Evolutionary conservation across 2,113 vertebrate genomes (phyloP).

Genomic region (Catharus bicknelli): DNA sequence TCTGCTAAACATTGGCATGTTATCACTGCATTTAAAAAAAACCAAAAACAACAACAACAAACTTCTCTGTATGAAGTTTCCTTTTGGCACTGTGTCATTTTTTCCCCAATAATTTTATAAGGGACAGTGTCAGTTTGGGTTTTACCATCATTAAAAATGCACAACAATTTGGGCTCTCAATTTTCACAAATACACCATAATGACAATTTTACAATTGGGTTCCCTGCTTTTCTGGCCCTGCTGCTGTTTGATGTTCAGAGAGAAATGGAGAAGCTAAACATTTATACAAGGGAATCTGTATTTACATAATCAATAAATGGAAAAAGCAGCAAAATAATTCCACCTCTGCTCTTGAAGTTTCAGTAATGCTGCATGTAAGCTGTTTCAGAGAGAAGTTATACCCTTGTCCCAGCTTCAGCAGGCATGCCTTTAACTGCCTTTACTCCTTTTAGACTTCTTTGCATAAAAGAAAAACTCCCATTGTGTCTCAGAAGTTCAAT

Average conservation of each 20-base stretch:
- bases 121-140: background rate
- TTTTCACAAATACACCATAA: background rate
- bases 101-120: background rate
- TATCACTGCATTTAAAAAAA: background rate
- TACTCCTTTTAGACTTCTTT: background rate
- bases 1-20: background rate
- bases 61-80: background rate
- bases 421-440: background rate
- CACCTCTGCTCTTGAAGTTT: slow-evolving; percentile 9
- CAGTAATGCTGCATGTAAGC: background rate
- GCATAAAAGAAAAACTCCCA: background rate
- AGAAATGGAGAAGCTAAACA: slow-evolving; percentile 28
- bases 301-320: slow-evolving; percentile 51
- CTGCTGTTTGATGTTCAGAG: slow-evolving; percentile 32
- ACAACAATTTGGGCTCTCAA: background rate
- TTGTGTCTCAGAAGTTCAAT: slow-evolving; percentile 13
- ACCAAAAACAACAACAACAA: background rate
- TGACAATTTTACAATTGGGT: background rate
- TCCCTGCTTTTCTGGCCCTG: slow-evolving; percentile 5
- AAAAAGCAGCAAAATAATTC: slow-evolving; percentile 23
- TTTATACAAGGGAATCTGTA: slow-evolving; percentile 28
- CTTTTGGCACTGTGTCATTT: background rate
- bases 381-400: slow-evolving; percentile 15
- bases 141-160: background rate
- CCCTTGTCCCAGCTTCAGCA: background rate